These are phyloP conservation scores for Pseudochirops corinnae DNA, from an alignment of 2,797 vertebrate genomes.

Conservation along the genomic window DNA sequence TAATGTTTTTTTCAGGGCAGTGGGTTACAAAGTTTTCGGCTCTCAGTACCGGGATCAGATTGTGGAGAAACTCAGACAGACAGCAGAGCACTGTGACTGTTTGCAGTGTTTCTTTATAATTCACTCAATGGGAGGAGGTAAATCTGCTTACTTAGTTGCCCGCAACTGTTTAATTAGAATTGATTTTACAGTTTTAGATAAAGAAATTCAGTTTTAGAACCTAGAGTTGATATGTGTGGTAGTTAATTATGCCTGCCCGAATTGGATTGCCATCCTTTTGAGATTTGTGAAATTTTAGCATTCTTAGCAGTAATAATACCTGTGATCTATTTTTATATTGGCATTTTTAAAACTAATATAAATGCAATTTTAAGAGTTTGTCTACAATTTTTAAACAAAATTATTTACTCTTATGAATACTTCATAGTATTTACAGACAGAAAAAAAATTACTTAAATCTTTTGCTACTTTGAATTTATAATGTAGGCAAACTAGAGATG, in stretches of 20 bases:
- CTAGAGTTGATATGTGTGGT: neutral
- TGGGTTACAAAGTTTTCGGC: conserved; percentile 94
- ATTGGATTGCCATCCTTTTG: conserved; percentile 45
- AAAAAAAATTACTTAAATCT: conserved; percentile 2
- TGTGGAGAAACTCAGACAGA: conserved; percentile 92
- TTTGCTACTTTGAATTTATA: neutral
- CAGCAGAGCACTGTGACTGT: conserved; percentile 95
- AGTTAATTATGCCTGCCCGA: neutral
- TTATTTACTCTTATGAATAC: conserved; percentile 18
- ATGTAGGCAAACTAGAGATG: neutral
- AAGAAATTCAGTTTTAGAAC: conserved; percentile 36
- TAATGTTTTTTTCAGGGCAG: conserved; percentile 89
- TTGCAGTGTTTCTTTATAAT: conserved; percentile 97
- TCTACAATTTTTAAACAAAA: conserved; percentile 18
- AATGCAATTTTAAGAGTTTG: neutral
- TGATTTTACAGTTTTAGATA: conserved; percentile 14
- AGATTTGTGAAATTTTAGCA: conserved; percentile 31
- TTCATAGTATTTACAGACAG: neutral
- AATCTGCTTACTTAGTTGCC: conserved; percentile 69
- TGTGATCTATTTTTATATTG: neutral
- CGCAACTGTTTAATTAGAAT: neutral
- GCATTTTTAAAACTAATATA: conserved; percentile 38
- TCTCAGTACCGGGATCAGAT: conserved; percentile 91
- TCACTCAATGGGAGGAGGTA: conserved; percentile 99
- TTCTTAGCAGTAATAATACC: no score